phyloP scores from a whole-genome alignment of 37 sponge, comb jelly and placozoan species.

The Agelas oroides region DNA sequence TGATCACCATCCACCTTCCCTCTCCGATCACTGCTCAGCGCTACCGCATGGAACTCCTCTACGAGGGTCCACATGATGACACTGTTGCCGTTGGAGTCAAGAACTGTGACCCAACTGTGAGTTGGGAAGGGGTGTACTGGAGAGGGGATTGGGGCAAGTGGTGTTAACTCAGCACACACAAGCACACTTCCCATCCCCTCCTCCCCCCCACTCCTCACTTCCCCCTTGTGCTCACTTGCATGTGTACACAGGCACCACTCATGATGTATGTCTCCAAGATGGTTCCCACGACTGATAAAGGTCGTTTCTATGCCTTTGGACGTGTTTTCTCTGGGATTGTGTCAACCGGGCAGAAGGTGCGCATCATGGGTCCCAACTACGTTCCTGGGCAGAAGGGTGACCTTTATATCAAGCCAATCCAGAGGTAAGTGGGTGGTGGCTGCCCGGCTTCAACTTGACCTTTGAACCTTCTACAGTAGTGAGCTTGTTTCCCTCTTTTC shows the following conservation, averaged over 20 bases:
- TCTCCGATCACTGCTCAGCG: slow-evolving; percentile 98
- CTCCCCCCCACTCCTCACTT: no score
- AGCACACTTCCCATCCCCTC: no score
- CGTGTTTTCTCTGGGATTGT: slow-evolving; percentile 99
- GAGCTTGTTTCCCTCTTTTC: no score
- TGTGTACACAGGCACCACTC: slow-evolving; percentile 92
- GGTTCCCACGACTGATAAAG: slow-evolving; percentile 98
- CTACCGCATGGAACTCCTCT: slow-evolving; percentile 97
- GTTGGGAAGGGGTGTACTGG: neutral
- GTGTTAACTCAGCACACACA: no score
- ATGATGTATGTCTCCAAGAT: slow-evolving; percentile 98
- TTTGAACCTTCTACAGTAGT: no score
- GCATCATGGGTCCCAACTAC: slow-evolving; percentile 99
- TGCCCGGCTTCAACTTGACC: no score
- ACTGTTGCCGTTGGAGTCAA: slow-evolving; percentile 88
- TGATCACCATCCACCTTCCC: slow-evolving; percentile 99
- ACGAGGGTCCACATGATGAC: slow-evolving; percentile 98
- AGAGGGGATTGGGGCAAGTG: no score
- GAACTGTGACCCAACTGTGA: slow-evolving; percentile 94
- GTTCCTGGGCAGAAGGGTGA: slow-evolving; percentile 98
- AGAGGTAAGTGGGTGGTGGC: slow-evolving; percentile 62
- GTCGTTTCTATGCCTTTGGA: slow-evolving; percentile 99
- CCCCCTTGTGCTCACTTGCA: no score
- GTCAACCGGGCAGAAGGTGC: slow-evolving; percentile 90
- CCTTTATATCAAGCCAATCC: slow-evolving; percentile 89